Evolutionary conservation across 2,888 invertebrate genomes (phyloP).

Genomic region (Erebia aethiops): DNA sequence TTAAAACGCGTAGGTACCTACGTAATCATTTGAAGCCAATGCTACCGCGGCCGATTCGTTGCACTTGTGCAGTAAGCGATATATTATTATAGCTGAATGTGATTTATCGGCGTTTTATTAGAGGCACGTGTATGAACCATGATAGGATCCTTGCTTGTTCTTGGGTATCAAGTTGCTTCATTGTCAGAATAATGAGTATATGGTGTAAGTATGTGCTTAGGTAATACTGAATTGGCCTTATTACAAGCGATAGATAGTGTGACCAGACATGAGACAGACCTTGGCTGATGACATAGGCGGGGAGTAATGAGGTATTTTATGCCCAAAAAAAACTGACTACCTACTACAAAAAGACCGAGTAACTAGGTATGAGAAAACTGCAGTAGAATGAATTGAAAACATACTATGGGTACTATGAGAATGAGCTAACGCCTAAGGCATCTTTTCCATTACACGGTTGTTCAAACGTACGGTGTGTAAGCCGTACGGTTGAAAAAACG

Average conservation of each 20-base stretch:
- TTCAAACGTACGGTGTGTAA: too few species aligned
- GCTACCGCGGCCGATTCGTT: slow-evolving; percentile 29
- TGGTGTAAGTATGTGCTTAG: neutral
- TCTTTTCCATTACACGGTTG: too few species aligned
- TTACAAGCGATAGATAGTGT: neutral
- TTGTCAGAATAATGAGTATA: neutral
- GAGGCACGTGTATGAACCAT: slow-evolving; percentile 47
- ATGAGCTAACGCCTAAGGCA: too few species aligned
- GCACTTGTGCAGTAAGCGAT: slow-evolving; percentile 31
- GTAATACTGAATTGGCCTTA: slow-evolving; percentile 1
- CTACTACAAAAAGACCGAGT: too few species aligned
- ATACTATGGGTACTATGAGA: too few species aligned
- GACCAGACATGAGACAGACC: too few species aligned
- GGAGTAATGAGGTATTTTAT: too few species aligned
- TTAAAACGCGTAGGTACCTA: slow-evolving; percentile 26
- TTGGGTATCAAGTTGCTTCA: slow-evolving; percentile 23
- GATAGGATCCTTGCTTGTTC: slow-evolving; percentile 26
- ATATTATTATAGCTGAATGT: slow-evolving; percentile 47
- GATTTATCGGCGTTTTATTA: slow-evolving; percentile 45
- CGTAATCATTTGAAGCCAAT: slow-evolving; percentile 19
- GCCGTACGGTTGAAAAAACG: too few species aligned
- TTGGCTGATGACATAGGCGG: too few species aligned
- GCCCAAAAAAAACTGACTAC: too few species aligned
- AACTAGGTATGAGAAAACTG: too few species aligned
- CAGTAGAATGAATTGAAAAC: too few species aligned